Evolutionary conservation across 2,888 invertebrate genomes (phyloP).

Genomic region (Macropis europaea): DNA sequence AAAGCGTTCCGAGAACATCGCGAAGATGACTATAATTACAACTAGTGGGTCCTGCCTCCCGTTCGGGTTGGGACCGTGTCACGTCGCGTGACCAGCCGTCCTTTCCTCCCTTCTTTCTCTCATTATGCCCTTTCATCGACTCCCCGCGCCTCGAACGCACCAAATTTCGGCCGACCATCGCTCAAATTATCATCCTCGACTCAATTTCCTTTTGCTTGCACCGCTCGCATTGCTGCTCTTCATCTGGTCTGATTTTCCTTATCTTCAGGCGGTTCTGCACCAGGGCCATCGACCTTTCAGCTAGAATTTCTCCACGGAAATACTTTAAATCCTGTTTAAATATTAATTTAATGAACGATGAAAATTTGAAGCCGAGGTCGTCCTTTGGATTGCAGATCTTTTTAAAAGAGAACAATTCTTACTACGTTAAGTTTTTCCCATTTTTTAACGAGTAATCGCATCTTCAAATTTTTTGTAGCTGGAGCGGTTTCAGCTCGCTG

Average conservation of each 20-base stretch:
- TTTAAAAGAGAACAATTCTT: too few relatives aligned
- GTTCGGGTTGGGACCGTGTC: slow-evolving; percentile 53
- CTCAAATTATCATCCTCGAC: slow-evolving; percentile 9
- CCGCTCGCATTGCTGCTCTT: neutral
- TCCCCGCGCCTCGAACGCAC: neutral
- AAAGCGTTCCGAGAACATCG: slow-evolving; percentile 72
- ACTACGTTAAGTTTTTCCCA: too few relatives aligned
- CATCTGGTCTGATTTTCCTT: neutral
- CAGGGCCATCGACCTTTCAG: neutral
- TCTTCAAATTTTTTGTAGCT: too few relatives aligned
- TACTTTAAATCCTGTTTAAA: too few relatives aligned
- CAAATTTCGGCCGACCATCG: slow-evolving; percentile 26
- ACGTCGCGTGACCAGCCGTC: slow-evolving; percentile 51
- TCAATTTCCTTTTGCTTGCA: neutral
- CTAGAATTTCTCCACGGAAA: too few relatives aligned
- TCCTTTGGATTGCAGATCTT: too few relatives aligned
- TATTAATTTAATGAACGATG: too few relatives aligned
- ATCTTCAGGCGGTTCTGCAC: neutral
- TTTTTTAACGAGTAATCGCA: too few relatives aligned
- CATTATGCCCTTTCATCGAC: slow-evolving; percentile 11
- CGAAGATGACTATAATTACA: slow-evolving; percentile 71
- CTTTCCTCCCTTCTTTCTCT: slow-evolving; percentile 30
- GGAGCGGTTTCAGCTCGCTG: too few relatives aligned
- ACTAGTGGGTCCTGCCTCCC: slow-evolving; percentile 62
- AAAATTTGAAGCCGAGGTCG: too few relatives aligned